Evolutionary conservation across 2,797 vertebrate species (phyloP).

Genomic region (Anisognathus igniventris): DNA sequence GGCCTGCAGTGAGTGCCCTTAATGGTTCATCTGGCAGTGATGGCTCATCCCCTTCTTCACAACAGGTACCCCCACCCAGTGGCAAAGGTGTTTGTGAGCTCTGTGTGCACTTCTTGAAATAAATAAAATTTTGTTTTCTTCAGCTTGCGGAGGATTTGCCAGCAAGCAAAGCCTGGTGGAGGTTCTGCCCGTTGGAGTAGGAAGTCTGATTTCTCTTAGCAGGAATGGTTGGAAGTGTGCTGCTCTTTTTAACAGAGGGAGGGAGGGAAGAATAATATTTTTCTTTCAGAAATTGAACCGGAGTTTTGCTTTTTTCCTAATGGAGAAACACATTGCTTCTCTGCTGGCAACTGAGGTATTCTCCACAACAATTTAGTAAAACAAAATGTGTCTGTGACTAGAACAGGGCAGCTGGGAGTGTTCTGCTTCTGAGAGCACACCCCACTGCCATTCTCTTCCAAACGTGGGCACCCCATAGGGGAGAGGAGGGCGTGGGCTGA

Average conservation of each 20-base stretch:
- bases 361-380: neutral
- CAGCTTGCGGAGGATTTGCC: neutral
- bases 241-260: neutral
- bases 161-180: neutral
- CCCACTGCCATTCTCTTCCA: neutral
- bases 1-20: neutral
- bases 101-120: neutral
- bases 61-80: neutral
- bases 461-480: fast-evolving
- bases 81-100: neutral
- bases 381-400: neutral
- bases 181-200: neutral
- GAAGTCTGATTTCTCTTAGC: neutral
- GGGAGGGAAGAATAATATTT: neutral
- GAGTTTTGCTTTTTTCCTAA: neutral
- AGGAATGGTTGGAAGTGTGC: neutral
- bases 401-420: neutral
- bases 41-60: fast-evolving
- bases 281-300: neutral
- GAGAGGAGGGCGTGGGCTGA: neutral
- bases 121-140: neutral
- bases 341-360: neutral
- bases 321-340: neutral
- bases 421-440: neutral
- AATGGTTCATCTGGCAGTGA: neutral